Evolutionary conservation across 1,140 invertebrate genomes (phyloP).

Genomic region (Leptonema lineaticorne): DNA sequence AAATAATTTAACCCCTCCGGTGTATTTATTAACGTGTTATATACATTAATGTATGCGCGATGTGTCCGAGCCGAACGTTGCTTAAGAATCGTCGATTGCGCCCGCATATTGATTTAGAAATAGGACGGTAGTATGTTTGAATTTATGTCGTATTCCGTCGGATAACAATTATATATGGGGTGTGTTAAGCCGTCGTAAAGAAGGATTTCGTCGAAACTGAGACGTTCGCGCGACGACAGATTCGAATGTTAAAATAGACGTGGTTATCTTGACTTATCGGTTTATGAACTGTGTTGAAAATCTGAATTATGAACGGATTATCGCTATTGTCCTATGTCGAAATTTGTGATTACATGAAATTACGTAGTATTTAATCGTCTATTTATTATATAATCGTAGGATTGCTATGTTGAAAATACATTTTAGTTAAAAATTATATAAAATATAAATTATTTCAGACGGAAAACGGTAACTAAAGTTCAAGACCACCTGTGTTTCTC

Average conservation of each 20-base stretch:
- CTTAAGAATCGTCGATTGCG: too few species aligned
- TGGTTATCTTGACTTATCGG: slow-evolving; percentile 4
- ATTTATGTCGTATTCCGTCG: slow-evolving; percentile 31
- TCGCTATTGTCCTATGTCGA: too few species aligned
- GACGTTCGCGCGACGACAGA: background rate
- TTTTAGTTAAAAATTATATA: too few species aligned
- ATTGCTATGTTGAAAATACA: background rate
- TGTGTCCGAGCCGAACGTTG: too few species aligned
- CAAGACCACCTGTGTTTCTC: too few species aligned
- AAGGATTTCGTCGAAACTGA: slow-evolving; percentile 26
- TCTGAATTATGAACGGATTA: background rate
- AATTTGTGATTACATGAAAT: too few species aligned
- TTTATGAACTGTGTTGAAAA: background rate
- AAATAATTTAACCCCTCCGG: background rate
- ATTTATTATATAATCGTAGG: background rate
- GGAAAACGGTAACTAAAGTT: too few species aligned
- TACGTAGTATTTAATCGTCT: too few species aligned
- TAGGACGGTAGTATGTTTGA: slow-evolving; percentile 29
- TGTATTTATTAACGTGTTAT: background rate
- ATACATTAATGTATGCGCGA: background rate
- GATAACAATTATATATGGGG: slow-evolving; percentile 26
- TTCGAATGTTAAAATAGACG: background rate
- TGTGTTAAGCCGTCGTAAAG: slow-evolving; percentile 37
- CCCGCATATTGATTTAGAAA: slow-evolving; percentile 33
- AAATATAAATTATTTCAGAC: too few species aligned